A percentile compares a stretch with the other conserved stretches of the same genome.
These are phyloP conservation scores for Nebria salina DNA, from an alignment of 2,888 invertebrate genomes.

Conservation along the genomic window DNA sequence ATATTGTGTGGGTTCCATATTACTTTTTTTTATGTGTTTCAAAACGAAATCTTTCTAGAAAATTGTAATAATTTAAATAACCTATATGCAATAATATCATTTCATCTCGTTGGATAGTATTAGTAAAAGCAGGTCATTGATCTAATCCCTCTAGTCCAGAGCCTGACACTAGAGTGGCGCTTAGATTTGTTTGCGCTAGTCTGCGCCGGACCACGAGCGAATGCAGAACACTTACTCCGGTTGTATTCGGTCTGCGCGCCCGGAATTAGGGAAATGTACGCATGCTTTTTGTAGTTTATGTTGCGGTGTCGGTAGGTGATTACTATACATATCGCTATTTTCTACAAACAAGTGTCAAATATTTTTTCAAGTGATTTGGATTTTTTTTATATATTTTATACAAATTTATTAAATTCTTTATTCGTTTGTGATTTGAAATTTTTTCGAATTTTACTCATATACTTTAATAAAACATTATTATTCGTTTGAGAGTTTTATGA, in stretches of 20 bases:
- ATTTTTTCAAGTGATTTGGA: background rate
- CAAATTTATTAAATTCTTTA: background rate
- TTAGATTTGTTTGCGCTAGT: conserved; percentile 42
- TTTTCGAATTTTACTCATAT: background rate
- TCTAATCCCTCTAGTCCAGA: conserved; percentile 27
- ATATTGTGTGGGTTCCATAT: too few relatives aligned
- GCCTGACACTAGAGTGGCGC: conserved; percentile 32
- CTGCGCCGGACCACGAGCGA: conserved; percentile 35
- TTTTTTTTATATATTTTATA: background rate
- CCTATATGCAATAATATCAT: too few relatives aligned
- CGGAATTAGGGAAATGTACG: conserved; percentile 1
- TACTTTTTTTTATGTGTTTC: too few relatives aligned
- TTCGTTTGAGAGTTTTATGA: too few relatives aligned
- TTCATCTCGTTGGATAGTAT: background rate
- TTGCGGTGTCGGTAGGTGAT: background rate
- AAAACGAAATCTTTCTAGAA: background rate
- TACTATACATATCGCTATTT: background rate
- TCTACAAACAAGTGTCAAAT: background rate
- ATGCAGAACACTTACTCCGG: background rate
- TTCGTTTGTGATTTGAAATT: background rate
- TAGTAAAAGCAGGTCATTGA: conserved; percentile 34
- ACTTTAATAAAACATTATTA: background rate
- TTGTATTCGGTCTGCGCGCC: background rate
- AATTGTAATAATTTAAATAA: background rate
- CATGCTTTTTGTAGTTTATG: background rate